phyloP scores from a whole-genome alignment of 2,888 invertebrate species.

The Hetaerina titia region DNA sequence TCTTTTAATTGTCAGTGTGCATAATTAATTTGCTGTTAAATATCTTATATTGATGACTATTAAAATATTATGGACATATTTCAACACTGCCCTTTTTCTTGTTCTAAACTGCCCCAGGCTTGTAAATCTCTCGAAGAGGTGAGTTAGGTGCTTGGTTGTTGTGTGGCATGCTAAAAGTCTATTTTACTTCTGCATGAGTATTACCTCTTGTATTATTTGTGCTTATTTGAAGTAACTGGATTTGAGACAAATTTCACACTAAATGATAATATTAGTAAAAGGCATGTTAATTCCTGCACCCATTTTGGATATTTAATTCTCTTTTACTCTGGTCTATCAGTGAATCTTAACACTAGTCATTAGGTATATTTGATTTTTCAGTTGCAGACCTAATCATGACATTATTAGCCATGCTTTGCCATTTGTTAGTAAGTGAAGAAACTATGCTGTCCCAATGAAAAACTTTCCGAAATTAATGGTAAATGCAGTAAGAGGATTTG shows the following conservation, averaged over 20 bases:
- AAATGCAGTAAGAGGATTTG: too few relatives aligned
- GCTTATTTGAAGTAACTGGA: background rate
- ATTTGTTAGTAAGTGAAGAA: too few relatives aligned
- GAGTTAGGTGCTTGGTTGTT: constrained; percentile 76
- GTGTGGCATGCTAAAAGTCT: constrained; percentile 36
- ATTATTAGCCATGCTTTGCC: too few relatives aligned
- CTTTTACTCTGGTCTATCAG: background rate
- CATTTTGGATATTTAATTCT: background rate
- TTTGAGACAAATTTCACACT: background rate
- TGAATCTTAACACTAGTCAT: too few relatives aligned
- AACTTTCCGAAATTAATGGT: too few relatives aligned
- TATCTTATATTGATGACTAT: constrained; percentile 32
- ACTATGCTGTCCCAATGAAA: too few relatives aligned
- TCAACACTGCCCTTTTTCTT: constrained; percentile 58
- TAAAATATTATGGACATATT: constrained; percentile 9
- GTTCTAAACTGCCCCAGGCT: constrained; percentile 78
- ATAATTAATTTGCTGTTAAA: background rate
- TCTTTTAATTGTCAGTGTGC: background rate
- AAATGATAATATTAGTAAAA: background rate
- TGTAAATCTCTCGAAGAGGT: constrained; percentile 88
- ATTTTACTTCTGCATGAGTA: constrained; percentile 18
- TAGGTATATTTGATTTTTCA: too few relatives aligned
- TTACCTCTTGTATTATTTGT: background rate
- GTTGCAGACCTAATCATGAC: too few relatives aligned
- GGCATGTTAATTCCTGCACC: background rate